These are phyloP conservation scores for Zaprionus bogoriensis DNA, from an alignment of 2,888 invertebrate species.

Conservation along the genomic window DNA sequence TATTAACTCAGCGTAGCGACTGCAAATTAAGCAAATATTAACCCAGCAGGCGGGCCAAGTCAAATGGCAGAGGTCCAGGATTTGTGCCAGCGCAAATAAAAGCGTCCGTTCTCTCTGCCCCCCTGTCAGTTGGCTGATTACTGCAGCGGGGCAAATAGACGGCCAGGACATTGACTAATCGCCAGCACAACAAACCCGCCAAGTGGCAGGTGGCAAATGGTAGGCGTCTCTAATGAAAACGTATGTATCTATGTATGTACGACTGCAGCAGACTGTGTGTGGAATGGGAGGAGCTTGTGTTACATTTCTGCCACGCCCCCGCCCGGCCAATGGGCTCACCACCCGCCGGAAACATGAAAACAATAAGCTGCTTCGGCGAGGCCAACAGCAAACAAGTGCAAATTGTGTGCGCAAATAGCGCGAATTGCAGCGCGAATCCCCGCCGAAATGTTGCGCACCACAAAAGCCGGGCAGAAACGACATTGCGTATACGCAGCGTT, in stretches of 20 bases:
- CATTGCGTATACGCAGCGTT: slow-evolving; percentile 71
- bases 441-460: slow-evolving; percentile 4
- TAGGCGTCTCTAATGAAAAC: slow-evolving; percentile 50
- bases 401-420: slow-evolving; percentile 68
- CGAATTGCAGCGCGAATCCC: slow-evolving; percentile 46
- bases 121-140: slow-evolving; percentile 59
- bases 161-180: slow-evolving; percentile 54
- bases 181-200: slow-evolving; percentile 26
- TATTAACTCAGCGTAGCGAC: slow-evolving; percentile 68
- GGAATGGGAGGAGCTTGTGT: too few relatives aligned
- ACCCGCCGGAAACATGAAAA: slow-evolving; percentile 28
- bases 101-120: slow-evolving; percentile 20
- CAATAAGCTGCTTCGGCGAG: slow-evolving; percentile 46
- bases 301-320: not conserved
- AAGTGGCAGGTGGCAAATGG: slow-evolving; percentile 43
- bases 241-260: slow-evolving; percentile 21
- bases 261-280: not conserved
- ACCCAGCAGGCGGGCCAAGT: slow-evolving; percentile 58
- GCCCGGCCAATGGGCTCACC: slow-evolving; percentile 1
- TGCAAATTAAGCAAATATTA: slow-evolving; percentile 77
- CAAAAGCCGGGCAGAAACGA: slow-evolving; percentile 35
- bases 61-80: slow-evolving; percentile 66
- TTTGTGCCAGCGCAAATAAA: slow-evolving; percentile 69
- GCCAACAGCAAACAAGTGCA: slow-evolving; percentile 54
- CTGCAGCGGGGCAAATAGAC: slow-evolving; percentile 66